Evolutionary conservation across 2,888 invertebrate genomes (phyloP).

Genomic region (Scaptodrosophila latifasciaeformis): DNA sequence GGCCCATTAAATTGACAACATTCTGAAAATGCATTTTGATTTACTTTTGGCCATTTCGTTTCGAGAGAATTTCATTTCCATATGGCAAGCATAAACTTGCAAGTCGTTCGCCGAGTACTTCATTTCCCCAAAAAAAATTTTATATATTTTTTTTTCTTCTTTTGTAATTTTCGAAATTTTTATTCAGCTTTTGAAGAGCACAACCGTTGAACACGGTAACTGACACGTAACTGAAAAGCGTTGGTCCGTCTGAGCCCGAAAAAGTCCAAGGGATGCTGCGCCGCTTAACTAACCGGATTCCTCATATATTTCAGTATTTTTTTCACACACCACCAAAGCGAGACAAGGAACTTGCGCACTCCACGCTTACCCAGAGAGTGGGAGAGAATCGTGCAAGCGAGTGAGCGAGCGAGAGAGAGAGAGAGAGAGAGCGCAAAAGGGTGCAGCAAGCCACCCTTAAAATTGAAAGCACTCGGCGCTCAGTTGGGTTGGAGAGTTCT

Average conservation of each 20-base stretch:
- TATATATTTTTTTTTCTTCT: not conserved
- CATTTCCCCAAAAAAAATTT: too few relatives aligned
- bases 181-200: slow-evolving; percentile 18
- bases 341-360: slow-evolving; percentile 39
- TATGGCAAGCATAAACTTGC: too few relatives aligned
- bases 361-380: not conserved
- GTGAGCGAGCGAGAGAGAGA: too few relatives aligned
- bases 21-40: slow-evolving; percentile 16
- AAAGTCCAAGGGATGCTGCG: slow-evolving; percentile 53
- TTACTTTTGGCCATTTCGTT: slow-evolving; percentile 43
- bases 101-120: too few relatives aligned
- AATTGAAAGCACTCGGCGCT: too few relatives aligned
- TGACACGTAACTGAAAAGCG: slow-evolving; percentile 59
- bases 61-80: slow-evolving; percentile 38
- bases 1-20: not conserved
- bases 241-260: slow-evolving; percentile 30
- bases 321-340: not conserved
- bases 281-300: slow-evolving; percentile 32
- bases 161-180: not conserved
- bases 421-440: too few relatives aligned
- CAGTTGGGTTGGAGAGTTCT: slow-evolving; percentile 9
- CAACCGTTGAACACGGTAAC: slow-evolving; percentile 53
- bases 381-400: slow-evolving; percentile 24
- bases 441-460: slow-evolving; percentile 47
- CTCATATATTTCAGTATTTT: too few relatives aligned